Evolutionary conservation across 2,888 invertebrate species (phyloP).

Genomic region (Leucophenga montana): DNA sequence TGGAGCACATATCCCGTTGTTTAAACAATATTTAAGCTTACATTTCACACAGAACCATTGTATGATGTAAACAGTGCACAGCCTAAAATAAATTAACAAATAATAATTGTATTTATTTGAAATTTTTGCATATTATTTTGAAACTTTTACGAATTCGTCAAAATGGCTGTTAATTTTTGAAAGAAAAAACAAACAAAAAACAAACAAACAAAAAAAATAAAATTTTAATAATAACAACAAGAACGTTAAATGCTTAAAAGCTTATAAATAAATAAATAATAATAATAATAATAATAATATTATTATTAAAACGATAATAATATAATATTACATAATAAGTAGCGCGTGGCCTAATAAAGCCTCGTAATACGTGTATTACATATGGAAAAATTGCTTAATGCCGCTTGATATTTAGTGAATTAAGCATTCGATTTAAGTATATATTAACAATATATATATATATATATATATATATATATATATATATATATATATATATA

Average conservation of each 20-base stretch:
- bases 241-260: no score
- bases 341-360: constrained; percentile 29
- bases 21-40: no score
- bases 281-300: constrained; percentile 42
- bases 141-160: constrained; percentile 70
- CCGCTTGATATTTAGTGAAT: constrained; percentile 55
- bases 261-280: constrained; percentile 48
- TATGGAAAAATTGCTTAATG: constrained; percentile 48
- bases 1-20: no score
- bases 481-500: no score
- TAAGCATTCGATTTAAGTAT: constrained; percentile 37
- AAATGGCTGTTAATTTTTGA: constrained; percentile 73
- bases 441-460: neutral
- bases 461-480: neutral
- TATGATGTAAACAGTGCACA: neutral
- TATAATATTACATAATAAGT: no score
- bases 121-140: constrained; percentile 55
- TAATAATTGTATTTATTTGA: constrained; percentile 50
- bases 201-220: constrained; percentile 41
- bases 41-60: no score
- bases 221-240: constrained; percentile 39
- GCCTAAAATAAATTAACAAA: constrained; percentile 30
- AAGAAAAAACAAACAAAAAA: constrained; percentile 77
- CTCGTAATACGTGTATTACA: constrained; percentile 39
- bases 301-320: constrained; percentile 36